Percentiles rank a stretch among this genome's conserved stretches.
Evolutionary conservation across 2,113 vertebrate species (phyloP).

Genomic region (Alligator sinensis): DNA sequence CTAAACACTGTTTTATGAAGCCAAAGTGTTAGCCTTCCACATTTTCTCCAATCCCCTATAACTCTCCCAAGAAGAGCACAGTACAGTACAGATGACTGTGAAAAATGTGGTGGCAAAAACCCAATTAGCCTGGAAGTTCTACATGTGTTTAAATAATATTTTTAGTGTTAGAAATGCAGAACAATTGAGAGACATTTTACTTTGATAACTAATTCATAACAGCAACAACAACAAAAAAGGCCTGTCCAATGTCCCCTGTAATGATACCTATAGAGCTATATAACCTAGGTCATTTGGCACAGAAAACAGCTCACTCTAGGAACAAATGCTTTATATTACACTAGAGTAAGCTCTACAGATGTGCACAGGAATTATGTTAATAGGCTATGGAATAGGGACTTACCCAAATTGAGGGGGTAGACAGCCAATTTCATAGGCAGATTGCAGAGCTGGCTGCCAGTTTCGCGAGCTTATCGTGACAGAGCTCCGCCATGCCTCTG

Average conservation of each 20-base stretch:
- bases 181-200: neutral
- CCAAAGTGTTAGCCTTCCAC: neutral
- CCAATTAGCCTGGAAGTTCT: neutral
- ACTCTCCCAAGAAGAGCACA: neutral
- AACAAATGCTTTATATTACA: neutral
- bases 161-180: neutral
- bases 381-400: no score
- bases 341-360: neutral
- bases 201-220: neutral
- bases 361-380: no score
- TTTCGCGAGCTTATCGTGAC: no score
- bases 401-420: no score
- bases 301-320: neutral
- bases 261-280: neutral
- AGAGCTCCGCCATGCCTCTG: no score
- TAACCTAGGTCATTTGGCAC: neutral
- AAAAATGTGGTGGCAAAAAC: neutral
- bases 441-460: no score
- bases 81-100: neutral
- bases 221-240: neutral
- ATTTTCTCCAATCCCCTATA: neutral
- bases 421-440: no score
- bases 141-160: neutral
- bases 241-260: neutral
- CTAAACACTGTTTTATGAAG: neutral